Evolutionary conservation across 53 echinoderm and acorn worm species (phyloP), one percentile per base, ranked within the genome.

Genomic region (Holothuria leucospilota): DNA sequence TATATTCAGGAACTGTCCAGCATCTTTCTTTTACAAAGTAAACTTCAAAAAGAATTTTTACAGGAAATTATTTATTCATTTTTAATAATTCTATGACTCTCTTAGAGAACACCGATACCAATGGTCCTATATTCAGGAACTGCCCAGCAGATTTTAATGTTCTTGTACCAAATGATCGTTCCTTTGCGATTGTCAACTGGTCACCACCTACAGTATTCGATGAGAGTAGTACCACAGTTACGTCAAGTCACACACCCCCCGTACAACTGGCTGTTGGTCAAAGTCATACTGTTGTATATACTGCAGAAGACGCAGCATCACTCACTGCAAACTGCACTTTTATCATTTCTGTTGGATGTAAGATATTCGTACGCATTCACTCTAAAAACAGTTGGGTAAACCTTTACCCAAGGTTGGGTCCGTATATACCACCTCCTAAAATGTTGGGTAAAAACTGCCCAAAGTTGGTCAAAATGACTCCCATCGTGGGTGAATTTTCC

Each of bases 121-220:
- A 81, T 20, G 64, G 20, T 1, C 90, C 90, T 20, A 86, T 86
- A 46, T 40, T 90, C 20, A 51, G 38, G 18, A 81, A 81, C 81
- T 90, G 90, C 40, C 73, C 90, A 0, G 13, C 20, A 7, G 51
- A 61, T 40, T 86, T 90, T 62, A 62, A 62, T 2, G 79, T 58
- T 13, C 86, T 21, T 21, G 69, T 69, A 4, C 46, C 21, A 60
- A 63, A 49, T 71, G 77, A 52, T 11, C 51, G 46, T 6, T 41
- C 8, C 7, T 13, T 46, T 42, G 85, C 80, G 63, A 59, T 65
- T 38, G 29, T 90, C 71, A 63, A 69, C 2, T 90, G 90, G 90
- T 41, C 90, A 4, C 84, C 62, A 34, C 90, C 90, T 7, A 80
- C 90, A 1, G 90, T 81, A 4, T 81, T 81, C 4, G 90, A 90